phyloP scores from a whole-genome alignment of 2,888 invertebrate species.

The Plagodis dolabraria region DNA sequence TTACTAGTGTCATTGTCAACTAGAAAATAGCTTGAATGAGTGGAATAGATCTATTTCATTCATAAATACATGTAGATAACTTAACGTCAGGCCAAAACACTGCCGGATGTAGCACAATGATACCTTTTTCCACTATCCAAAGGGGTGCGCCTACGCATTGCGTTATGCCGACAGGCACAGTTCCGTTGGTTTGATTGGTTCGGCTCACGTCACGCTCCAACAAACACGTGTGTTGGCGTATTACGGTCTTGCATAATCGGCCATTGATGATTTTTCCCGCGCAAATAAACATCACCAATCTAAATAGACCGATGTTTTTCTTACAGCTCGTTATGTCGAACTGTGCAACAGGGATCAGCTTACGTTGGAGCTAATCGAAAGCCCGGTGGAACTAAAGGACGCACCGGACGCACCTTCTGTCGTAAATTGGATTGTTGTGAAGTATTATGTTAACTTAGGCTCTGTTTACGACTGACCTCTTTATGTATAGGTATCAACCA shows the following conservation, averaged over 20 bases:
- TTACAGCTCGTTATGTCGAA: slow-evolving; percentile 31
- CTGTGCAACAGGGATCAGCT: slow-evolving; percentile 42
- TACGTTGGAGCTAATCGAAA: slow-evolving; percentile 44
- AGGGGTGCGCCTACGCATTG: slow-evolving; percentile 76
- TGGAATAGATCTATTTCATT: slow-evolving; percentile 31
- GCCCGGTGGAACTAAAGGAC: slow-evolving; percentile 63
- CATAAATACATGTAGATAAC: slow-evolving; percentile 30
- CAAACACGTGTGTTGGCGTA: slow-evolving; percentile 58
- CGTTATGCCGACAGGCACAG: slow-evolving; percentile 71
- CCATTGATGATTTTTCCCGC: slow-evolving; percentile 67
- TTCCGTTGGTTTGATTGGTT: slow-evolving; percentile 75
- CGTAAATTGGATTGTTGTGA: slow-evolving; percentile 62
- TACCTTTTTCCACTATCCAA: slow-evolving; percentile 58
- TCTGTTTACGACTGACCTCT: slow-evolving; percentile 27
- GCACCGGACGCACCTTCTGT: slow-evolving; percentile 65
- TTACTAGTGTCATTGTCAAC: slow-evolving; percentile 27
- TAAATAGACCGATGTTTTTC: slow-evolving; percentile 37
- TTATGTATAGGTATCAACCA: too few relatives aligned
- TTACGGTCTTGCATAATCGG: slow-evolving; percentile 66
- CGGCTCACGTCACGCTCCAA: slow-evolving; percentile 66
- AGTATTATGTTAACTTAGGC: slow-evolving; percentile 26
- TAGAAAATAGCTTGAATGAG: slow-evolving; percentile 30
- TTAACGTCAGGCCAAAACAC: slow-evolving; percentile 43
- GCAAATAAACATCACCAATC: slow-evolving; percentile 52
- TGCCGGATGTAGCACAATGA: slow-evolving; percentile 63